phyloP scores from a whole-genome alignment of 2,888 invertebrate genomes.

The Brachypterus glaber region DNA sequence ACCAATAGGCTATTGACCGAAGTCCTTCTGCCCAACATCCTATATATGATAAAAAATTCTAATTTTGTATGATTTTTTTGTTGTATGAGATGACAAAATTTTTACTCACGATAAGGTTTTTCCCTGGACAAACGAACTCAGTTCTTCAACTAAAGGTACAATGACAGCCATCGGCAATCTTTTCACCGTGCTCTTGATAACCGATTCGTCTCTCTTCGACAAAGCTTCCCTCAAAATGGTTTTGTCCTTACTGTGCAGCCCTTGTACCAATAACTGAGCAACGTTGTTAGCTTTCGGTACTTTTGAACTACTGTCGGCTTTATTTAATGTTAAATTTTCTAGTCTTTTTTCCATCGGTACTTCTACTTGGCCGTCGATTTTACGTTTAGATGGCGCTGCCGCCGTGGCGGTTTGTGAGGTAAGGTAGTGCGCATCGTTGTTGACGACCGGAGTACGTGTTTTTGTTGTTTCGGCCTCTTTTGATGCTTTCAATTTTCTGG shows the following conservation, averaged over 20 bases:
- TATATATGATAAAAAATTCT: not conserved
- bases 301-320: conserved; percentile 42
- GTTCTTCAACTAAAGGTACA: conserved; percentile 60
- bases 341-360: conserved; percentile 76
- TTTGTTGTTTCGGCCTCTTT: conserved; percentile 36
- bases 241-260: conserved; percentile 75
- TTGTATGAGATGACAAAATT: conserved; percentile 2
- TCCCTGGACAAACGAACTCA: conserved; percentile 57
- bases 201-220: conserved; percentile 51
- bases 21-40: not conserved
- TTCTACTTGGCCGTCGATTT: conserved; percentile 41
- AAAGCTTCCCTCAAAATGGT: conserved; percentile 65
- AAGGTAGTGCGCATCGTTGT: conserved; percentile 44
- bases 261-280: conserved; percentile 72
- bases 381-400: conserved; percentile 31
- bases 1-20: no score
- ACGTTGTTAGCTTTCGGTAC: conserved; percentile 60
- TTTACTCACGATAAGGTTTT: conserved; percentile 58
- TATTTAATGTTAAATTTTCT: conserved; percentile 65
- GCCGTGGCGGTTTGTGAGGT: conserved; percentile 35
- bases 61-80: not conserved
- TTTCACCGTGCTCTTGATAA: conserved; percentile 65
- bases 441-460: conserved; percentile 38
- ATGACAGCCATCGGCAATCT: conserved; percentile 69
- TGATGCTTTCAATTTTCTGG: conserved; percentile 21